Evolutionary conservation across 2,113 vertebrate genomes (phyloP).

Genomic region (Zosterops hypoxanthus): DNA sequence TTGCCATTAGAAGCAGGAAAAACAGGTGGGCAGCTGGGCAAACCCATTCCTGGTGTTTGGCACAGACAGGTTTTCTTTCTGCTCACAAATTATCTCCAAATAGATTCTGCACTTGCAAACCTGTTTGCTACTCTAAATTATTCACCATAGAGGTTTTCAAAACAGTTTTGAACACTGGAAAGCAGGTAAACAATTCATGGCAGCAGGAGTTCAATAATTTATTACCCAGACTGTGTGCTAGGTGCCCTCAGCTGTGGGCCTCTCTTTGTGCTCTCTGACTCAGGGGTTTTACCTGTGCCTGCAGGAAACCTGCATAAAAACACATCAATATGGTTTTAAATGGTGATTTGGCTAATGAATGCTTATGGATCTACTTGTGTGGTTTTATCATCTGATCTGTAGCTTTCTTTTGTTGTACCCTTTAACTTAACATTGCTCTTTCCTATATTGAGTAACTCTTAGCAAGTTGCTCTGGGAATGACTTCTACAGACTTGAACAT

Average conservation of each 20-base stretch:
- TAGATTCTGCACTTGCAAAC: not conserved
- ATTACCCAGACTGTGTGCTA: not conserved
- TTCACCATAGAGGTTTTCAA: not conserved
- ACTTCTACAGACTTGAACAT: not conserved
- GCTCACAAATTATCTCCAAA: not conserved
- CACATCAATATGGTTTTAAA: not conserved
- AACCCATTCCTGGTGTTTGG: not conserved
- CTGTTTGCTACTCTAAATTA: slow-evolving; percentile 26
- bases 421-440: not conserved
- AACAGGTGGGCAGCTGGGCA: not conserved
- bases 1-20: not conserved
- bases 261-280: not conserved
- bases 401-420: not conserved
- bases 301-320: not conserved
- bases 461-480: not conserved
- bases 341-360: not conserved
- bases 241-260: not conserved
- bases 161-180: not conserved
- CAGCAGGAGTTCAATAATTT: not conserved
- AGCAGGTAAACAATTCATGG: not conserved
- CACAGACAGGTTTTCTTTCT: not conserved
- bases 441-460: not conserved
- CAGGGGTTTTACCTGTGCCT: not conserved
- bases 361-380: not conserved
- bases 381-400: not conserved